These are phyloP conservation scores for Epinephelus awoara DNA, from an alignment of 2,797 vertebrate genomes.

Conservation along the genomic window DNA sequence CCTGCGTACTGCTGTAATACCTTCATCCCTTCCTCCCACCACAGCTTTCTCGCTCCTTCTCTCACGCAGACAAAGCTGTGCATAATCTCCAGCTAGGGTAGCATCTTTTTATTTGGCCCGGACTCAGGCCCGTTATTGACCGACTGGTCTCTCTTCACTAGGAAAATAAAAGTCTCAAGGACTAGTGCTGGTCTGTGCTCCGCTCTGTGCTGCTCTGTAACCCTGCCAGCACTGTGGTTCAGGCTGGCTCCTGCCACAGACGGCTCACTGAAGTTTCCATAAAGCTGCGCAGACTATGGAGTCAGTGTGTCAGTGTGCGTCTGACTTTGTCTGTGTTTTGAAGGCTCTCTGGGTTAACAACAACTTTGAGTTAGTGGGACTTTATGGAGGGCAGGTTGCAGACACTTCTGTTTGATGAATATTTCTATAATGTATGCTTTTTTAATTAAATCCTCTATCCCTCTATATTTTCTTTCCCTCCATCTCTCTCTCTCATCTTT, in stretches of 20 bases:
- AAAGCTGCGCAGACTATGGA: constrained; percentile 33
- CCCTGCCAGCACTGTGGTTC: constrained; percentile 50
- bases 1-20: constrained; percentile 34
- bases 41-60: constrained; percentile 20
- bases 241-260: constrained; percentile 48
- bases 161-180: constrained; percentile 46
- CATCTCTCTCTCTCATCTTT: neutral
- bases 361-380: neutral
- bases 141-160: constrained; percentile 36
- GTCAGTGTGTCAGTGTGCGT: constrained; percentile 36
- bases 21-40: constrained; percentile 10
- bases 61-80: constrained; percentile 11
- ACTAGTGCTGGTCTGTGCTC: constrained; percentile 18
- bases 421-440: neutral
- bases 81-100: constrained; percentile 15
- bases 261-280: constrained; percentile 51
- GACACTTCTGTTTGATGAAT: constrained; percentile 1
- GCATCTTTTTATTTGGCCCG: constrained; percentile 38
- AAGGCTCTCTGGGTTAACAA: neutral
- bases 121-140: constrained; percentile 48
- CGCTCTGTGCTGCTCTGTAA: constrained; percentile 36
- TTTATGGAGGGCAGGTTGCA: neutral
- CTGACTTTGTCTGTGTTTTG: constrained; percentile 18
- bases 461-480: neutral
- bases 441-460: neutral